Evolutionary conservation across 1,140 invertebrate genomes (phyloP).

Genomic region (Solenopsis invicta): DNA sequence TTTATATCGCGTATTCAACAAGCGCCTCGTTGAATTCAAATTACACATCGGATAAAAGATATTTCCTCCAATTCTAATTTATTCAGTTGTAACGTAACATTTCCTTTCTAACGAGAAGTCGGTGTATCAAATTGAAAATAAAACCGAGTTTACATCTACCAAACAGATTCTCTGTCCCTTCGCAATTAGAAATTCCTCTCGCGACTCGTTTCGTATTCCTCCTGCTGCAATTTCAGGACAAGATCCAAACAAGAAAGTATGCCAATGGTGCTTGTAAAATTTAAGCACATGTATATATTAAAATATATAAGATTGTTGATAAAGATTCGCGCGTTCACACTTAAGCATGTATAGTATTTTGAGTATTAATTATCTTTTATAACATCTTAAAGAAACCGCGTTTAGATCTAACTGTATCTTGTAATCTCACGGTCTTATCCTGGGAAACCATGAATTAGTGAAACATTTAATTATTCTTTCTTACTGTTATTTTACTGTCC

Average conservation of each 20-base stretch:
- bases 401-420: slow-evolving; percentile 5
- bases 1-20: slow-evolving; percentile 15
- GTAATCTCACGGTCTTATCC: background rate
- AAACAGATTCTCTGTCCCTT: background rate
- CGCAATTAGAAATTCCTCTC: slow-evolving; percentile 75
- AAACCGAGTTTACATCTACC: slow-evolving; percentile 54
- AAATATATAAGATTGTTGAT: slow-evolving; percentile 3
- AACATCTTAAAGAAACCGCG: background rate
- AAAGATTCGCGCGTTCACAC: background rate
- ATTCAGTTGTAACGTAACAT: slow-evolving; percentile 57
- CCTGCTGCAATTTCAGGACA: slow-evolving; percentile 31
- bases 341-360: background rate
- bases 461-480: background rate
- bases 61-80: slow-evolving; percentile 52
- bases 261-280: slow-evolving; percentile 13
- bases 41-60: slow-evolving; percentile 13
- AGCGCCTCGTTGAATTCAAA: slow-evolving; percentile 36
- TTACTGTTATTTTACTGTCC: background rate
- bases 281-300: background rate
- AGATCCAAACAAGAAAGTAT: slow-evolving; percentile 15
- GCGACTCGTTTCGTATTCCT: slow-evolving; percentile 63
- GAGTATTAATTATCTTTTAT: slow-evolving; percentile 16
- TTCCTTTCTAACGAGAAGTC: slow-evolving; percentile 47
- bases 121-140: slow-evolving; percentile 65
- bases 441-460: background rate